These are phyloP conservation scores for Acronicta psi DNA, from an alignment of 2,888 invertebrate genomes.

Conservation along the genomic window DNA sequence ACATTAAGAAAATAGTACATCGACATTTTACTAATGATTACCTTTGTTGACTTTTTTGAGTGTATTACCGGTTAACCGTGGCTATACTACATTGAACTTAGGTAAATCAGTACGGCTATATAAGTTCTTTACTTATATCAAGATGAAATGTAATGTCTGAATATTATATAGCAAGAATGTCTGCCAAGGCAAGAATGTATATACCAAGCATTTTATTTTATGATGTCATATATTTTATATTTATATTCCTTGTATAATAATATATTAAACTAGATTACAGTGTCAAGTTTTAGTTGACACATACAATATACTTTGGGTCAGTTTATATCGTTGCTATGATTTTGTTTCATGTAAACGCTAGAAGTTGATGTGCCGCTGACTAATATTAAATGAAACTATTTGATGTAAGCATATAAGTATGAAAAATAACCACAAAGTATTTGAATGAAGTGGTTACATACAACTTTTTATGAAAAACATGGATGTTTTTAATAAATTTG, in stretches of 20 bases:
- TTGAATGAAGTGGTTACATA: neutral
- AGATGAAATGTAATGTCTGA: slow-evolving; percentile 16
- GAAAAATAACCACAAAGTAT: slow-evolving; percentile 17
- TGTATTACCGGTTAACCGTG: slow-evolving; percentile 1
- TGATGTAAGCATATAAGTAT: slow-evolving; percentile 6
- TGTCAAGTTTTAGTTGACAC: slow-evolving; percentile 54
- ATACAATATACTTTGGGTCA: slow-evolving; percentile 29
- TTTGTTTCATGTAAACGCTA: slow-evolving; percentile 12
- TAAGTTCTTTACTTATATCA: slow-evolving; percentile 26
- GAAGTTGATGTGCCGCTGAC: slow-evolving; percentile 5
- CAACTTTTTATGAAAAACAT: neutral
- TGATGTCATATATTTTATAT: slow-evolving; percentile 49
- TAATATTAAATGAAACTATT: slow-evolving; percentile 1
- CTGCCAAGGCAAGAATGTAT: slow-evolving; percentile 42
- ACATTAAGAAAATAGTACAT: slow-evolving; percentile 1
- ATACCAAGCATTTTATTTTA: slow-evolving; percentile 48
- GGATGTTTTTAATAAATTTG: no score
- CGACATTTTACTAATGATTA: neutral
- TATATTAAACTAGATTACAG: slow-evolving; percentile 34
- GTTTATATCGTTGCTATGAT: slow-evolving; percentile 38
- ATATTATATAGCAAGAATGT: slow-evolving; percentile 18
- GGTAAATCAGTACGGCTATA: slow-evolving; percentile 37
- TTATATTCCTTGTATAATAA: slow-evolving; percentile 50
- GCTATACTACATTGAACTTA: slow-evolving; percentile 13
- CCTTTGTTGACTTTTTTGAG: neutral